Percentiles rank a stretch among this genome's conserved stretches.
phyloP scores from a whole-genome alignment of 1,140 invertebrate genomes.

The Cherax quadricarinatus region DNA sequence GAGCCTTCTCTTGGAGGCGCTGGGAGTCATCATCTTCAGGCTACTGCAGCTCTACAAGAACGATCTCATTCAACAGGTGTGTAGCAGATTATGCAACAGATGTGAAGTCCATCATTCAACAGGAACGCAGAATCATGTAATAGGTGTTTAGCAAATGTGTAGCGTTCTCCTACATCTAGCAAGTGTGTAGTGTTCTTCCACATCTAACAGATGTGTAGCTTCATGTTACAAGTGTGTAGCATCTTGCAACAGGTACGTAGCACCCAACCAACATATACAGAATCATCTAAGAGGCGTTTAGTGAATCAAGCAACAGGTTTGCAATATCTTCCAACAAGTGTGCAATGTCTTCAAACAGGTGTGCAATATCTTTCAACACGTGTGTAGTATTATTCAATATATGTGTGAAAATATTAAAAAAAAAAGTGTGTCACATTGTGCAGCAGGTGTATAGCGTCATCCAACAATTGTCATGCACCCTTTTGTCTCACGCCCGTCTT shows the following conservation, averaged over 20 bases:
- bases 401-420: too few species aligned
- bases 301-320: conserved; percentile 79
- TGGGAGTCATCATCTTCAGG: conserved; percentile 74
- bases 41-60: conserved; percentile 46
- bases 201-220: neutral
- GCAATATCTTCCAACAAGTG: conserved; percentile 73
- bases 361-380: neutral
- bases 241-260: neutral
- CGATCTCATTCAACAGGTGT: conserved; percentile 34
- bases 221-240: too few species aligned
- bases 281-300: conserved; percentile 74
- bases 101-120: neutral
- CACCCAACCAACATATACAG: too few species aligned
- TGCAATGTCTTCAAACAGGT: conserved; percentile 31
- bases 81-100: neutral
- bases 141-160: neutral
- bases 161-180: neutral
- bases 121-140: neutral
- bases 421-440: too few species aligned
- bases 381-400: too few species aligned
- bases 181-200: neutral
- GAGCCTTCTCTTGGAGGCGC: conserved; percentile 78
- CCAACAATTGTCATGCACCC: too few species aligned
- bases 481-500: too few species aligned
- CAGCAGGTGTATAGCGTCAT: too few species aligned